phyloP scores from a whole-genome alignment of 2,113 vertebrate species.

The Bufo gargarizans region DNA sequence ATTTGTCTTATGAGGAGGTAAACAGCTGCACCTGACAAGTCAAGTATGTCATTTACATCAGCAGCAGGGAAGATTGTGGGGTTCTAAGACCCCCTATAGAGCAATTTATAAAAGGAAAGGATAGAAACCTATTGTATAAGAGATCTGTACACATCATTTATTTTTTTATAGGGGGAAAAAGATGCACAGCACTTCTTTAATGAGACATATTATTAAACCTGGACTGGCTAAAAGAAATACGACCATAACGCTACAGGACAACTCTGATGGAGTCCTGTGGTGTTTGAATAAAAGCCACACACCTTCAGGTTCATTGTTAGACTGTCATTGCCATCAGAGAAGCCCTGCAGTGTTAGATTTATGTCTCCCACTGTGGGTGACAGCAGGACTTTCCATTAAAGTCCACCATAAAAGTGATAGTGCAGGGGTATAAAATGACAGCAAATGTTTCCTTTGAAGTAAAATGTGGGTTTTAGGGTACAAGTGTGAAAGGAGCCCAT shows the following conservation, averaged over 20 bases:
- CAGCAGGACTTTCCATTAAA: neutral
- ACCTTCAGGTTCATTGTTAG: neutral
- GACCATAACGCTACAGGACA: neutral
- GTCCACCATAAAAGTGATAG: neutral
- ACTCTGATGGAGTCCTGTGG: neutral
- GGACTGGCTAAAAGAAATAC: neutral
- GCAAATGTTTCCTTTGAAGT: neutral
- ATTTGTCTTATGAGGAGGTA: neutral
- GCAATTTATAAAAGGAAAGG: neutral
- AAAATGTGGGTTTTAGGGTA: neutral
- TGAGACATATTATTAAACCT: neutral
- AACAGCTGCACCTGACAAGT: conserved; percentile 11
- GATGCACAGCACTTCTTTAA: neutral
- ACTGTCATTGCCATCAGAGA: neutral
- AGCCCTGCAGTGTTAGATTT: neutral
- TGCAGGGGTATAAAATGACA: neutral
- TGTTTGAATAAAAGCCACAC: neutral
- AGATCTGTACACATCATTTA: neutral
- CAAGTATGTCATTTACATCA: neutral
- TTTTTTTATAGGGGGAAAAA: neutral
- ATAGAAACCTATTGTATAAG: neutral
- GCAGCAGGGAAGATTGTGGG: neutral
- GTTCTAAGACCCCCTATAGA: neutral
- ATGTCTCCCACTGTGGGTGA: neutral
- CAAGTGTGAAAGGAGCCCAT: neutral